phyloP scores from a whole-genome alignment of 2,888 invertebrate genomes.

The Pseudococcus viburni region DNA sequence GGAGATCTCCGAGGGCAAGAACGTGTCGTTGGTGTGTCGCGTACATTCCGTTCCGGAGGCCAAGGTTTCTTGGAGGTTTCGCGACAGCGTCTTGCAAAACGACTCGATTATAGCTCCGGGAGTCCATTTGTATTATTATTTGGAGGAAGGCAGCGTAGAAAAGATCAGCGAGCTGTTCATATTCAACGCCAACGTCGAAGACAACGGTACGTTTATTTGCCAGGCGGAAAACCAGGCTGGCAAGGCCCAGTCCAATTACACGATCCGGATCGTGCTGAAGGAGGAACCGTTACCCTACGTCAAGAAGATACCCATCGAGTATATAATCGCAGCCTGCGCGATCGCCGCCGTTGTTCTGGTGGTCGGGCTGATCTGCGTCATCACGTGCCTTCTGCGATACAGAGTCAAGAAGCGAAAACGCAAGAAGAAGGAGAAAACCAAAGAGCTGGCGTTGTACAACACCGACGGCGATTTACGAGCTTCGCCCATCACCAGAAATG shows the following conservation, averaged over 20 bases:
- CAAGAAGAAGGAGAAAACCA: constrained; percentile 77
- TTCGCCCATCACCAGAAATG: constrained; percentile 51
- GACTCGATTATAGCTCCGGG: constrained; percentile 80
- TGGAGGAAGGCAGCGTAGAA: constrained; percentile 81
- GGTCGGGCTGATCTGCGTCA: constrained; percentile 70
- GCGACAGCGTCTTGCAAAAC: constrained; percentile 84
- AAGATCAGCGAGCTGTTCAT: constrained; percentile 86
- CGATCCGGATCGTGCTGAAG: constrained; percentile 82
- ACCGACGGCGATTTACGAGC: constrained; percentile 69
- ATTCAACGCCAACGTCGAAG: constrained; percentile 82
- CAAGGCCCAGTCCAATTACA: constrained; percentile 83
- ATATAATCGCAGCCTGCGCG: constrained; percentile 78
- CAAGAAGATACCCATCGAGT: constrained; percentile 80
- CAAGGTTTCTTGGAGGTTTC: constrained; percentile 86
- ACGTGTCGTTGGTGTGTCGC: constrained; percentile 85
- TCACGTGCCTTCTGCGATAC: constrained; percentile 69
- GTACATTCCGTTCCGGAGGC: constrained; percentile 88
- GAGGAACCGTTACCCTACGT: constrained; percentile 81
- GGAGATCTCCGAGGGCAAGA: constrained; percentile 85
- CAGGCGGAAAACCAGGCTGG: constrained; percentile 90
- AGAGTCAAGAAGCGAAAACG: constrained; percentile 74
- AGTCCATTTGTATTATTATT: constrained; percentile 79
- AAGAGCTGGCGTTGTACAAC: constrained; percentile 77
- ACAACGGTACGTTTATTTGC: constrained; percentile 90
- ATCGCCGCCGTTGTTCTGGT: constrained; percentile 73